These are phyloP conservation scores for Luperina nickerlii DNA, from an alignment of 2,888 invertebrate genomes.

Conservation along the genomic window DNA sequence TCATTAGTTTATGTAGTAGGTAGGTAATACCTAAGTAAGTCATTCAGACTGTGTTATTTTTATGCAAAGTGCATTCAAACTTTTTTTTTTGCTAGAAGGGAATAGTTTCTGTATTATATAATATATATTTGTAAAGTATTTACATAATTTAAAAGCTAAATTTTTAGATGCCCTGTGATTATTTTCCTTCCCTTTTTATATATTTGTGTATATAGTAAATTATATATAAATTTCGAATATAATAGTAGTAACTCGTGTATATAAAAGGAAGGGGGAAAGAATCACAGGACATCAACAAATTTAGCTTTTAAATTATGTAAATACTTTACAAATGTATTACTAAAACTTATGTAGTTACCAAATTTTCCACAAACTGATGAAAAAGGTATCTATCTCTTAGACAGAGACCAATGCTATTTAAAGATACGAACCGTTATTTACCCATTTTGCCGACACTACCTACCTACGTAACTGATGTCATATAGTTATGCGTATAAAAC, in stretches of 20 bases:
- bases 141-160: not conserved
- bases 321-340: not conserved
- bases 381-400: not conserved
- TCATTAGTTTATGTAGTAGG: not conserved
- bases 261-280: not conserved
- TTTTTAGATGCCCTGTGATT: not conserved
- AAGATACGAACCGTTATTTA: slow-evolving; percentile 22
- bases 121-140: not conserved
- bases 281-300: not conserved
- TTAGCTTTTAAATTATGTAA: not conserved
- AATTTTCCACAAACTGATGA: not conserved
- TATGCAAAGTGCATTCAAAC: not conserved
- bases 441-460: slow-evolving; percentile 6
- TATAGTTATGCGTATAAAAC: slow-evolving; percentile 22
- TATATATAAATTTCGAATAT: not conserved
- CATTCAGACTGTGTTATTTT: not conserved
- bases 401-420: not conserved
- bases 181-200: not conserved
- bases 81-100: not conserved
- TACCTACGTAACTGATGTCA: slow-evolving; percentile 36
- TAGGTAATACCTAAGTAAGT: not conserved
- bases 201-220: no score
- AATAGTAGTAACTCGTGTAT: not conserved
- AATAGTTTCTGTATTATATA: not conserved
- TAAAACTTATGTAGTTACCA: not conserved